These are phyloP conservation scores for Dioctria linearis DNA, from an alignment of 2,888 invertebrate genomes.

Conservation along the genomic window DNA sequence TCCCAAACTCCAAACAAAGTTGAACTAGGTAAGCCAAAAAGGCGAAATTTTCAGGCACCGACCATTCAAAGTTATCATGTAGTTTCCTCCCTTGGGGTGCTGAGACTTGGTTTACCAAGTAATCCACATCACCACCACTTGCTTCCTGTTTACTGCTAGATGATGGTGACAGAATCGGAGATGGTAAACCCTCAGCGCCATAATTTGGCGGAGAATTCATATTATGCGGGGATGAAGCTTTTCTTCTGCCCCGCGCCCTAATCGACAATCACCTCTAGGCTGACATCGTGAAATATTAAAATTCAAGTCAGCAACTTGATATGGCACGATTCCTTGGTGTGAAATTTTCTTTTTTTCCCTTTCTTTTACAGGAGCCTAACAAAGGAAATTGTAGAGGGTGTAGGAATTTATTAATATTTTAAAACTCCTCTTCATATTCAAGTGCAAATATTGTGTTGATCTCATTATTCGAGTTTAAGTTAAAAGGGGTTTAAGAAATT, in stretches of 20 bases:
- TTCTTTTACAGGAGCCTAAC: not conserved
- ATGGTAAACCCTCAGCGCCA: slow-evolving; percentile 24
- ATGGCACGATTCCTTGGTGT: slow-evolving; percentile 26
- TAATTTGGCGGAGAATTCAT: slow-evolving; percentile 22
- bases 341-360: not conserved
- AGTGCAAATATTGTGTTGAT: not conserved
- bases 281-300: slow-evolving; percentile 44
- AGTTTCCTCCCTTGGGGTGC: slow-evolving; percentile 17
- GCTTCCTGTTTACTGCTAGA: slow-evolving; percentile 30
- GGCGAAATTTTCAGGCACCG: not conserved
- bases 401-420: slow-evolving; percentile 29
- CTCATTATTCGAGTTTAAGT: not conserved
- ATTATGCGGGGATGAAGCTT: not conserved
- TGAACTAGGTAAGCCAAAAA: slow-evolving; percentile 12
- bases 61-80: slow-evolving; percentile 24
- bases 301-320: slow-evolving; percentile 43
- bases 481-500: not conserved
- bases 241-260: not conserved
- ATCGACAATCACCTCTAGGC: slow-evolving; percentile 36
- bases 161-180: slow-evolving; percentile 30
- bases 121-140: slow-evolving; percentile 30
- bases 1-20: not conserved
- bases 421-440: slow-evolving; percentile 7
- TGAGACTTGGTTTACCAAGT: slow-evolving; percentile 1
- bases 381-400: not conserved